Base-by-base conservation (phyloP, 2,113 vertebrate genomes). In the Cyanocitta stelleri region DNA sequence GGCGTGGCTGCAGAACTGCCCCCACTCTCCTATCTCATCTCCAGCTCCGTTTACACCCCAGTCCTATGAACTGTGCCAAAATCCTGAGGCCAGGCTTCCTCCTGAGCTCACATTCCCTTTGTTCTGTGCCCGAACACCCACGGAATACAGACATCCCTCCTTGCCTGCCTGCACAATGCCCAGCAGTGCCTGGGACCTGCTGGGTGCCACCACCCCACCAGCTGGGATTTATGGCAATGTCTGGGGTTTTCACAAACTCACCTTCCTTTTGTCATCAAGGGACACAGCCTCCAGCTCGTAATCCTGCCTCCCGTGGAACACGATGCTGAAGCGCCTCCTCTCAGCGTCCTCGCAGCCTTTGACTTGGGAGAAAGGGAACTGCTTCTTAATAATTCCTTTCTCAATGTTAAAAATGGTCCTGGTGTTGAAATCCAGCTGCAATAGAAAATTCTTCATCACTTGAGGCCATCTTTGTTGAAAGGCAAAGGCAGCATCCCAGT, bases 341-440 rank as follows among this genome's bases (percentile, higher is more conserved):
- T 96, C 96, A 11, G 95, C 59, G 52, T 98, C 97, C 23, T 98
- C 97, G 49, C 97, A 98, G 54, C 97, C 98, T 86, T 98, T 98
- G 56, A 99, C 97, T 24, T 84, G 87, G 6, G 95, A 85, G 96
- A 98, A 99, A 13, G 97, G 96, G 82, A 98, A 98, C 75, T 98
- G 98, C 13, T 98, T 97, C 93, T 98, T 98, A 22, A 99, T 73
- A 7, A 95, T 98, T 46, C 98, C 98, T 78, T 98, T 99, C 94
- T 98, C 98, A 1, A 98, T 98, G 92, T 98, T 98, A 93, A 98
- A 99, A 94, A 98, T 81, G 93, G 97, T 96, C 94, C 98, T 98
- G 85, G 84, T 79, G 30, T 97, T 98, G 96, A 98, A 98, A 96
- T 98, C 97, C 16, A 98, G 98, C 98, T 98, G 91, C 66, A 96